A percentile compares a stretch with the other conserved stretches of the same genome.
These are phyloP conservation scores for Epiblema foenella DNA, from an alignment of 2,888 invertebrate genomes.

Conservation along the genomic window DNA sequence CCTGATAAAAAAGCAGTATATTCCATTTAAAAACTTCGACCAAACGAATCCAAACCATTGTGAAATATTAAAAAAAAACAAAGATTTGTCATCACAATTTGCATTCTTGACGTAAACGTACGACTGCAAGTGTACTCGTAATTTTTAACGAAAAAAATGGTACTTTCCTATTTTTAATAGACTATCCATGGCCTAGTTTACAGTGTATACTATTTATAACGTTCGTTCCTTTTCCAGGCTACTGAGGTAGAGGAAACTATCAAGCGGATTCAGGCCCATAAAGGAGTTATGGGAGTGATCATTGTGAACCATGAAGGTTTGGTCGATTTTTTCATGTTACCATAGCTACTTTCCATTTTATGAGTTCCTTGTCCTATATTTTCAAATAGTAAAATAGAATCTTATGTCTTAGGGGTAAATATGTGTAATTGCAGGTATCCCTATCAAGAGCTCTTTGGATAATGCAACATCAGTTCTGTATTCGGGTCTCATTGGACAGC, in stretches of 20 bases:
- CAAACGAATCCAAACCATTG: neutral
- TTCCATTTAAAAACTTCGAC: neutral
- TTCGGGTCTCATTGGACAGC: conserved; percentile 95
- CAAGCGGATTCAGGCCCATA: conserved; percentile 98
- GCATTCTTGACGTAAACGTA: conserved; percentile 28
- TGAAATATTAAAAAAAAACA: conserved; percentile 16
- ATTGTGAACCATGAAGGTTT: conserved; percentile 98
- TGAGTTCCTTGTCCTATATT: conserved; percentile 1
- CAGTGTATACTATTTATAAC: neutral
- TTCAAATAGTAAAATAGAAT: neutral
- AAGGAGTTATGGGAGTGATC: conserved; percentile 98
- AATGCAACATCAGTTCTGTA: conserved; percentile 98
- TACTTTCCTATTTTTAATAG: conserved; percentile 37
- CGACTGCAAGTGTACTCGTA: neutral
- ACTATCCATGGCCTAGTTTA: neutral
- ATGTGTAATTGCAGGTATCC: conserved; percentile 87
- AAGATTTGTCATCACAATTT: conserved; percentile 32
- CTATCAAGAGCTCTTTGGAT: conserved; percentile 96
- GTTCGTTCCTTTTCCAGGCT: conserved; percentile 73
- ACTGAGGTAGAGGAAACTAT: conserved; percentile 99
- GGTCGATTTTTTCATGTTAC: conserved; percentile 66
- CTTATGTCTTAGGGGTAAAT: neutral
- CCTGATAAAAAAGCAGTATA: neutral
- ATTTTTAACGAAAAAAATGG: conserved; percentile 47
- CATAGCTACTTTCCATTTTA: conserved; percentile 52